These are phyloP conservation scores for Cydia strobilella DNA, from an alignment of 1,140 invertebrate species.

Conservation along the genomic window DNA sequence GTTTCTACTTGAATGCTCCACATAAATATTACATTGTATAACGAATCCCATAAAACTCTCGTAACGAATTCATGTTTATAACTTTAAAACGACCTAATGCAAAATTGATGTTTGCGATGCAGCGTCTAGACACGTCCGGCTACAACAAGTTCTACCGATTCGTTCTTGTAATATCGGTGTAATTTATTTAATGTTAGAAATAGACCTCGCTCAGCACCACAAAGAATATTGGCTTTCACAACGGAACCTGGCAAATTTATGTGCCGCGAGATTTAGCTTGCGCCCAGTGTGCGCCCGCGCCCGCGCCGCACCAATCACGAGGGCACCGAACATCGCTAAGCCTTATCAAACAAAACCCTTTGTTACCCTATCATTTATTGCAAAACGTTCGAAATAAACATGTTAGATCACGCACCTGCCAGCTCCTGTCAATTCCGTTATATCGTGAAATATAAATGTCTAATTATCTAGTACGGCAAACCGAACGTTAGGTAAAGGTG, in stretches of 20 bases:
- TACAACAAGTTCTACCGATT: conserved; percentile 73
- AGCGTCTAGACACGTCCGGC: conserved; percentile 65
- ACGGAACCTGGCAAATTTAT: conserved; percentile 75
- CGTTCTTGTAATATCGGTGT: conserved; percentile 77
- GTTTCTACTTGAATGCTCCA: conserved; percentile 2
- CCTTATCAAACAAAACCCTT: conserved; percentile 12
- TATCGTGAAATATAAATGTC: conserved; percentile 21
- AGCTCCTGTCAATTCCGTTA: conserved; percentile 16
- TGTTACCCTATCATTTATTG: conserved; percentile 32
- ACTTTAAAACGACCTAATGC: conserved; percentile 55
- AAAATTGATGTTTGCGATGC: conserved; percentile 66
- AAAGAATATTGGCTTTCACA: conserved; percentile 79
- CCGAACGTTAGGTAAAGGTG: conserved; percentile 64
- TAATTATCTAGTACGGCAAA: conserved; percentile 38
- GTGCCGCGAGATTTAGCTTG: conserved; percentile 68
- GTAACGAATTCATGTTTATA: conserved; percentile 50
- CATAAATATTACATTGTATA: conserved; percentile 36
- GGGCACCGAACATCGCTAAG: conserved; percentile 1
- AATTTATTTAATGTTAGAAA: conserved; percentile 79
- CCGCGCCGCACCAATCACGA: conserved; percentile 43
- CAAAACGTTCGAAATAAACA: conserved; percentile 46
- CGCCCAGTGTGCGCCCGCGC: conserved; percentile 37
- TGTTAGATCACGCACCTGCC: conserved; percentile 24
- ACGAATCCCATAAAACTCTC: conserved; percentile 40
- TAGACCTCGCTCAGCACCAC: conserved; percentile 68